Base-by-base conservation (phyloP, 1,140 invertebrate species). In the Drosophila teissieri region DNA sequence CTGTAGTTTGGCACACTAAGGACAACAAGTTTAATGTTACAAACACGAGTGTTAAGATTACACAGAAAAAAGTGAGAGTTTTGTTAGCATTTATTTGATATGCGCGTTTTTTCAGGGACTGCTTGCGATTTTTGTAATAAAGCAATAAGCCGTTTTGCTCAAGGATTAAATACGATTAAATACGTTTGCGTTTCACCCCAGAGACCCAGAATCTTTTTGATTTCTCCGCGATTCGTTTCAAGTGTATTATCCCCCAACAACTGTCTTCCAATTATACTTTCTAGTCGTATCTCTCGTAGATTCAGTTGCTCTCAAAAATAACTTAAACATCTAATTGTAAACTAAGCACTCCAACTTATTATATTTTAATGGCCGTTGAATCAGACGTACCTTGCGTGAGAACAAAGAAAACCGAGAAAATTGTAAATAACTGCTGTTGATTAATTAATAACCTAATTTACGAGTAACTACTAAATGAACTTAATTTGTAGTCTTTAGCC, bases 211-310 rank as follows among this genome's bases (percentile, higher is more conserved):
- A 8, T 45, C 19, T 31, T 3, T 42, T 4, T 39, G 1, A 14
- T 4, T 44, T 8, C n/a, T 3, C 17, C 24, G 37, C 1, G 8
- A 49, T 44, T 64, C 39, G 7, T 31, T 82, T 83, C 55, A 24
- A 34, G 54, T 78, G 68, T 74, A 77, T 80, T 84, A 85, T 67
- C 78, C 81, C 81, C 68, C 51, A 78, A 86, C 79, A 79, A 90
- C 86, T 90, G 85, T 90, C 85, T 90, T 90, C 86, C 86, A 90
- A 90, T 76, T 90, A 84, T 78, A 86, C 68, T 79, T 78, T 73
- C 70, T 82, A 73, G 65, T 70, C 42, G 49, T 69, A 44, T 55
- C 65, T 56, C 58, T 73, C 76, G 36, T 73, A 88, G 67, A 55
- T 72, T 89, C 53, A 74, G 84, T 74, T 84, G 68, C 60, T 78